phyloP scores from a whole-genome alignment of 2,797 vertebrate genomes.

The Lithobates sylvaticus region DNA sequence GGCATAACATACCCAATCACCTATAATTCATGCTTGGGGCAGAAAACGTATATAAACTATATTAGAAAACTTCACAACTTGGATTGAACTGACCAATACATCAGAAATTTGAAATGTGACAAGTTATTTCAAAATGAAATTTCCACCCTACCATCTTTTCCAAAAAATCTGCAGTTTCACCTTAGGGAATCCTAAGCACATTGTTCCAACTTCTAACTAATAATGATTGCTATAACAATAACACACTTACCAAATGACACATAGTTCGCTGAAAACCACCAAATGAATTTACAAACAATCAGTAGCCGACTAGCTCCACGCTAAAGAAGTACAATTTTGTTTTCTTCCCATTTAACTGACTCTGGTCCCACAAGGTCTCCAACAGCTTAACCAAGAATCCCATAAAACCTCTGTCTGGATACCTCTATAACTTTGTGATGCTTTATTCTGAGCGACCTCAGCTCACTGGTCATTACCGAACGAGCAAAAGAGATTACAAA shows the following conservation, averaged over 20 bases:
- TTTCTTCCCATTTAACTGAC: conserved; percentile 29
- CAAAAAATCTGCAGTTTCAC: no score
- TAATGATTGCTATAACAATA: background rate
- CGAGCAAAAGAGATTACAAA: conserved; percentile 1
- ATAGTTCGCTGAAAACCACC: background rate
- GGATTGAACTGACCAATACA: no score
- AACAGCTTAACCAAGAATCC: conserved; percentile 32
- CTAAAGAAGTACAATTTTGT: background rate
- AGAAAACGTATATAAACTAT: no score
- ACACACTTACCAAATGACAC: background rate
- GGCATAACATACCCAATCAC: no score
- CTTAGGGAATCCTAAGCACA: background rate
- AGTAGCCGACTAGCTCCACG: background rate
- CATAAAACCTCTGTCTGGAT: conserved; percentile 16
- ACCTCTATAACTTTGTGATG: conserved; percentile 13
- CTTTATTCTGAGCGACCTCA: background rate
- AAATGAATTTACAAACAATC: conserved; percentile 12
- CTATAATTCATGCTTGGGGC: no score
- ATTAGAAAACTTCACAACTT: no score
- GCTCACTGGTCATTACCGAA: conserved; percentile 5
- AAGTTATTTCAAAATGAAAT: no score
- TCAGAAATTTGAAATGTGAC: no score
- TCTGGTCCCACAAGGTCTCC: conserved; percentile 29
- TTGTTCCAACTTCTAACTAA: background rate
- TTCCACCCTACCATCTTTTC: no score